A percentile compares a stretch with the other conserved stretches of the same genome.
Conservation (phyloP, 2,888 invertebrate genomes). For the Drosophila formosana region DNA sequence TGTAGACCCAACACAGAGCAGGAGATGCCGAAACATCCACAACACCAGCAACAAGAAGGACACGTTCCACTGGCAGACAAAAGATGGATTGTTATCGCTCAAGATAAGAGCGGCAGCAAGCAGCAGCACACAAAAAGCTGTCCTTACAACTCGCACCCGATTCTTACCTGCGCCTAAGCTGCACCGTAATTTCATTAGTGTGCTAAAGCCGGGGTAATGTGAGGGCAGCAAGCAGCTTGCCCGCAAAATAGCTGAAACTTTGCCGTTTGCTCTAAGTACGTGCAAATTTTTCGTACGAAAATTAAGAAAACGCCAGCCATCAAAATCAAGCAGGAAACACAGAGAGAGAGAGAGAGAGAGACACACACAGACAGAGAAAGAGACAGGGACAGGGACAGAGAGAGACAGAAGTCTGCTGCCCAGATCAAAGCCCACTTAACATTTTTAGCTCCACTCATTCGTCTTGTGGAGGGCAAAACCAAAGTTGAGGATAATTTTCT, state of each 20-base stretch:
- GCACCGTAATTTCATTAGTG: constrained; percentile 75
- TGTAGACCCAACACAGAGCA: constrained; percentile 29
- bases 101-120: constrained; percentile 73
- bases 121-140: constrained; percentile 37
- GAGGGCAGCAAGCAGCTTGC: constrained; percentile 37
- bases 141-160: constrained; percentile 2
- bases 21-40: background rate
- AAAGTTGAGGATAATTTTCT: constrained; percentile 66
- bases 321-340: constrained; percentile 3
- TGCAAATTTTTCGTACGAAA: constrained; percentile 72
- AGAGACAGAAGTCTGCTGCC: background rate
- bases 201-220: constrained; percentile 56
- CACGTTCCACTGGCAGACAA: constrained; percentile 64
- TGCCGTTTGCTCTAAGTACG: constrained; percentile 66
- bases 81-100: constrained; percentile 85
- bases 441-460: constrained; percentile 51
- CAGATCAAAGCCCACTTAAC: constrained; percentile 60
- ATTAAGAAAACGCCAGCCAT: constrained; percentile 61
- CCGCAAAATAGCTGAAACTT: constrained; percentile 53
- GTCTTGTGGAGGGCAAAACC: constrained; percentile 48
- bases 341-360: background rate
- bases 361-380: background rate
- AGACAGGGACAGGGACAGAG: background rate
- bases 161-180: constrained; percentile 28
- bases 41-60: constrained; percentile 24